Evolutionary conservation across 2,797 vertebrate genomes (phyloP).

Genomic region (Microctenopoma lineatum): DNA sequence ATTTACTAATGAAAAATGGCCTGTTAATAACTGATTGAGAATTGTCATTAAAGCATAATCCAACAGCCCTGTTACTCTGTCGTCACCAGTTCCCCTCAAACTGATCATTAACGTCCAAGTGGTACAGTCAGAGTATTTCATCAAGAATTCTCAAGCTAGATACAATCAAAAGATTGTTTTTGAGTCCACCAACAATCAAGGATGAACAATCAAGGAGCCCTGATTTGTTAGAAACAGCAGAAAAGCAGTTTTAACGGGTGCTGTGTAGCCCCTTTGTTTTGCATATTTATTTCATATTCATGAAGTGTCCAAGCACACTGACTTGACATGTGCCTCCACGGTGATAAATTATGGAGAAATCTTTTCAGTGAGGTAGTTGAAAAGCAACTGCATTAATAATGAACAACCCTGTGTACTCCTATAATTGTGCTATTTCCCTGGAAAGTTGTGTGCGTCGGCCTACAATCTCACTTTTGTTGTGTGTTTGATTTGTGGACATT

Average conservation of each 20-base stretch:
- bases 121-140: conserved; percentile 52
- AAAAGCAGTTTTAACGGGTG: conserved; percentile 65
- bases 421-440: conserved; percentile 83
- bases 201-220: conserved; percentile 62
- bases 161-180: conserved; percentile 57
- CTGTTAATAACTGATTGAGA: conserved; percentile 72
- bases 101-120: conserved; percentile 59
- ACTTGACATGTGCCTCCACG: conserved; percentile 82
- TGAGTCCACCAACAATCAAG: conserved; percentile 65
- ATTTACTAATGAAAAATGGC: conserved; percentile 74
- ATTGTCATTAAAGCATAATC: conserved; percentile 68
- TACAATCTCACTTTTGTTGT: conserved; percentile 55
- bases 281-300: conserved; percentile 87
- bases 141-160: conserved; percentile 51
- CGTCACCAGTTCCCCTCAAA: conserved; percentile 34
- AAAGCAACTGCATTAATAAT: conserved; percentile 86
- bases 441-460: conserved; percentile 66
- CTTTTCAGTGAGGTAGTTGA: conserved; percentile 81
- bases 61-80: conserved; percentile 35
- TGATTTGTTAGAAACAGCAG: conserved; percentile 53
- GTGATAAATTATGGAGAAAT: conserved; percentile 85
- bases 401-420: conserved; percentile 79
- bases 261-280: conserved; percentile 82
- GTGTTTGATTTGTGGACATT: conserved; percentile 55
- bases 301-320: conserved; percentile 82